Percentiles rank a stretch among this genome's conserved stretches.
Conservation (phyloP, 2,888 invertebrate species). For the Noctua janthe region DNA sequence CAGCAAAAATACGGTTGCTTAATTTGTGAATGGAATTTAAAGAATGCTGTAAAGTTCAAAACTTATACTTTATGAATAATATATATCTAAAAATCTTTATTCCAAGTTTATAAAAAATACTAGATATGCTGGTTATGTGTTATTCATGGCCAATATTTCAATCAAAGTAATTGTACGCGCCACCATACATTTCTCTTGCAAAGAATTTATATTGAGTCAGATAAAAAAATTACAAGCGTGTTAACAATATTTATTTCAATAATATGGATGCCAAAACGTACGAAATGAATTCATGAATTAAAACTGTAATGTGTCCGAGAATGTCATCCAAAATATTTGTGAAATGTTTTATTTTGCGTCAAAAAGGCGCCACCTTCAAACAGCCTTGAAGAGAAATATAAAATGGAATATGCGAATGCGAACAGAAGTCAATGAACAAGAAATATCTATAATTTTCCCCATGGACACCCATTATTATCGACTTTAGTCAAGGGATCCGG, state of each 20-base stretch:
- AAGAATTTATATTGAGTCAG: conserved; percentile 49
- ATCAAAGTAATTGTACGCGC: conserved; percentile 29
- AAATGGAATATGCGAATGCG: conserved; percentile 13
- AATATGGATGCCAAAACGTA: conserved; percentile 37
- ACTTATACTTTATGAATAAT: neutral
- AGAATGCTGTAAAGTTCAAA: neutral
- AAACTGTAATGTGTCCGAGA: conserved; percentile 30
- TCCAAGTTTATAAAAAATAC: neutral
- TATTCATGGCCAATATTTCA: conserved; percentile 38
- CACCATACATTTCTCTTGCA: conserved; percentile 27
- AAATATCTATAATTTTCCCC: conserved; percentile 41
- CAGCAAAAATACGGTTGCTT: conserved; percentile 9
- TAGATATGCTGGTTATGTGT: neutral
- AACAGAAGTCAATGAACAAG: conserved; percentile 41
- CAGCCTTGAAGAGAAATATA: conserved; percentile 21
- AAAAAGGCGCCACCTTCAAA: conserved; percentile 2
- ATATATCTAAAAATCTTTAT: neutral
- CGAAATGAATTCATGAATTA: conserved; percentile 48
- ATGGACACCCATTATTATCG: conserved; percentile 30
- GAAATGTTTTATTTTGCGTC: conserved; percentile 15
- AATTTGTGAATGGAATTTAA: neutral
- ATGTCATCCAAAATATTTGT: conserved; percentile 20
- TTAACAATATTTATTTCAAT: conserved; percentile 61
- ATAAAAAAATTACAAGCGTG: conserved; percentile 50
- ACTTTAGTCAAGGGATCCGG: conserved; percentile 11